Percentiles rank a stretch among this genome's conserved stretches.
Conservation (phyloP, 2,113 vertebrate species). For the Pan troglodytes region DNA sequence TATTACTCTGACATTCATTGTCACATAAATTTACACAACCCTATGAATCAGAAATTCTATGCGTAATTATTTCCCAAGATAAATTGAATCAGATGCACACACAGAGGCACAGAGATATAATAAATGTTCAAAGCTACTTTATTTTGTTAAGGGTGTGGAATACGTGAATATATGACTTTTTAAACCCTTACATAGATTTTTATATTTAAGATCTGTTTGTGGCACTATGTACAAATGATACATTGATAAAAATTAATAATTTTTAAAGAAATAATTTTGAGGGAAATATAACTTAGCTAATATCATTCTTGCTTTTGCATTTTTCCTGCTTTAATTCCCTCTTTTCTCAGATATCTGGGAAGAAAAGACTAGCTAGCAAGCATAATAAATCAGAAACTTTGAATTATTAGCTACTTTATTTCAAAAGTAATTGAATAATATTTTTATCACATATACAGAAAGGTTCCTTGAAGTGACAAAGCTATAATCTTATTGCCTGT, state of each 20-base stretch:
- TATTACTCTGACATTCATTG: neutral
- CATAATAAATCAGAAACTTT: neutral
- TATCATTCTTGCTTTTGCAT: neutral
- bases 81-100: neutral
- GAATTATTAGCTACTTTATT: neutral
- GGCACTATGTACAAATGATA: neutral
- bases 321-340: too few species aligned
- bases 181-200: neutral
- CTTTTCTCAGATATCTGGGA: neutral
- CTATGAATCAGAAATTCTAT: neutral
- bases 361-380: neutral
- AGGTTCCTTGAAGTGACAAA: slow-evolving; percentile 31
- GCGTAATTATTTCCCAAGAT: neutral
- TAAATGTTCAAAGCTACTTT: neutral
- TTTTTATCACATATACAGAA: neutral
- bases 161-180: neutral
- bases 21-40: neutral
- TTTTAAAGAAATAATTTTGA: neutral
- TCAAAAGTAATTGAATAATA: slow-evolving; percentile 22
- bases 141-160: neutral
- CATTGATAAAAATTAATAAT: neutral
- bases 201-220: neutral
- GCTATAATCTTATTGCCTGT: neutral
- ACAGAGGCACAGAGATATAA: neutral
- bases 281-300: neutral